phyloP scores from a whole-genome alignment of 2,113 vertebrate species.

The Xenopus laevis region DNA sequence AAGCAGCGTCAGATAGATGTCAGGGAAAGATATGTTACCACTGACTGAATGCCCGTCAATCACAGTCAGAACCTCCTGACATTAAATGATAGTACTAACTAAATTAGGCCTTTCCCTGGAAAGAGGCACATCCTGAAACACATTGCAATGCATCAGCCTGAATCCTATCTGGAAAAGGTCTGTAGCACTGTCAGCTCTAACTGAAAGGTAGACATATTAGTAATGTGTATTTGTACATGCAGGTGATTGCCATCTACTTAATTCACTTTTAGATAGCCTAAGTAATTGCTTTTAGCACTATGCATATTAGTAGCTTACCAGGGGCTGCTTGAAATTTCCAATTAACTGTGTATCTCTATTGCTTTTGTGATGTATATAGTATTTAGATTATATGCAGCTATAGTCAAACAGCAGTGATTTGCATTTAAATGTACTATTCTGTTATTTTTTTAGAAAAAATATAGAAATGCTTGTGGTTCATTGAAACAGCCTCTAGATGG shows the following conservation, averaged over 20 bases:
- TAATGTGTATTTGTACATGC: not conserved
- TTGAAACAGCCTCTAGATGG: conserved; percentile 79
- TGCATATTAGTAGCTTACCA: not conserved
- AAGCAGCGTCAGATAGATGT: not conserved
- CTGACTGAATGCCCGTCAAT: not conserved
- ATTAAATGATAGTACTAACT: not conserved
- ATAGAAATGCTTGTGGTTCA: conserved; percentile 52
- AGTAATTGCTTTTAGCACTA: not conserved
- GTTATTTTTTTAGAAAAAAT: too few species aligned
- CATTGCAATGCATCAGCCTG: not conserved
- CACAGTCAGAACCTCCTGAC: not conserved
- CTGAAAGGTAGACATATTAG: not conserved
- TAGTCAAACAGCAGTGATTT: too few species aligned
- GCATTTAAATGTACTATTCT: too few species aligned
- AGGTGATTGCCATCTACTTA: not conserved
- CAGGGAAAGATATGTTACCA: not conserved
- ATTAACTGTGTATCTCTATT: too few species aligned
- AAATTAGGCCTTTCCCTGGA: not conserved
- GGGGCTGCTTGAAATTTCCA: not conserved
- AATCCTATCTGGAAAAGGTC: not conserved
- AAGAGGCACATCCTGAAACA: not conserved
- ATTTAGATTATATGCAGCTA: too few species aligned
- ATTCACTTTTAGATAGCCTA: not conserved
- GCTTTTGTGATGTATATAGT: too few species aligned
- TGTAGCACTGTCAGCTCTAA: not conserved